Conservation (phyloP, 2,113 vertebrate species). For the Scomber japonicus region DNA sequence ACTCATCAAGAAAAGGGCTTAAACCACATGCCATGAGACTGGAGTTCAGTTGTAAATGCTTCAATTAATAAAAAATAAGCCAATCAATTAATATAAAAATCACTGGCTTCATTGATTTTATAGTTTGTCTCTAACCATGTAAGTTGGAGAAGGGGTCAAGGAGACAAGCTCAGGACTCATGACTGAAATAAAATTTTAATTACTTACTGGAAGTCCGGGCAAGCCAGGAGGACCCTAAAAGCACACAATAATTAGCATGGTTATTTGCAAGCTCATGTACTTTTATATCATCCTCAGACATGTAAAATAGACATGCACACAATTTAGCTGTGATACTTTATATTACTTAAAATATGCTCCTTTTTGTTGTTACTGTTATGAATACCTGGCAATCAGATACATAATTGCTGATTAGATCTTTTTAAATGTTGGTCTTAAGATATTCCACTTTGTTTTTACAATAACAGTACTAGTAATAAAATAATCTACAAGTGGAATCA, state of each 20-base stretch:
- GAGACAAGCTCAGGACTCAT: not conserved
- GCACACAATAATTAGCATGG: conserved; percentile 5
- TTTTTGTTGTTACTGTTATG: no score
- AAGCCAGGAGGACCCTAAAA: conserved; percentile 83
- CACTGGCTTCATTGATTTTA: not conserved
- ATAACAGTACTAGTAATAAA: no score
- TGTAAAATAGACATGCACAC: not conserved
- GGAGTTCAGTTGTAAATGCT: not conserved
- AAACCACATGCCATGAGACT: not conserved
- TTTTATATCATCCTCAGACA: not conserved
- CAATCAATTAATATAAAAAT: no score
- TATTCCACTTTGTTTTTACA: no score
- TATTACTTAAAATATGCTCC: no score
- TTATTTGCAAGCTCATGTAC: conserved; percentile 12
- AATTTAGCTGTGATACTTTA: not conserved
- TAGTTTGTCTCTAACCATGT: not conserved
- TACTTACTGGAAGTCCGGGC: conserved; percentile 84
- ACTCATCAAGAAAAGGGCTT: not conserved
- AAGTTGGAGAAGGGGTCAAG: not conserved
- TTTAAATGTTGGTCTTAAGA: no score
- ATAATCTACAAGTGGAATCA: no score
- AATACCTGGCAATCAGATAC: no score
- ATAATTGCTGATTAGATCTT: no score
- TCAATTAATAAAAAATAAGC: not conserved
- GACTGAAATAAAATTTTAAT: not conserved